Conservation (phyloP, 2,888 invertebrate species). For the Pandemis heparana region DNA sequence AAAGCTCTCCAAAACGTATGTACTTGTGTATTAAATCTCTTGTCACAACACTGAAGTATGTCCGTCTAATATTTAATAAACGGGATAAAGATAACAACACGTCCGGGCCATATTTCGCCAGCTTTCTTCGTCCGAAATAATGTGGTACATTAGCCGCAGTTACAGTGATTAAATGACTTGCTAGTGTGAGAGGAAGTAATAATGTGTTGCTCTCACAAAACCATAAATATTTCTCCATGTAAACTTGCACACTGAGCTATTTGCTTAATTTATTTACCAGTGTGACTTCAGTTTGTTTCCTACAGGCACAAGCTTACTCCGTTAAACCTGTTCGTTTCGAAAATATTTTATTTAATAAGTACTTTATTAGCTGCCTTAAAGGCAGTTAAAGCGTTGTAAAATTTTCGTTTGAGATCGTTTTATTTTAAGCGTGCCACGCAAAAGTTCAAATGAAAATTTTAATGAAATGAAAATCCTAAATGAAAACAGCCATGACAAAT, state of each 20-base stretch:
- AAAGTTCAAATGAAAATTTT: slow-evolving; percentile 4
- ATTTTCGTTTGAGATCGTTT: slow-evolving; percentile 1
- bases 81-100: slow-evolving; percentile 57
- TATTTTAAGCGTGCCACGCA: background rate
- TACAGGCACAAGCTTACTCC: background rate
- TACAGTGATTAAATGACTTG: slow-evolving; percentile 81
- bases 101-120: slow-evolving; percentile 71
- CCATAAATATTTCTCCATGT: slow-evolving; percentile 52
- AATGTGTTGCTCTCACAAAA: slow-evolving; percentile 63
- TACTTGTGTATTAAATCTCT: slow-evolving; percentile 22
- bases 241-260: slow-evolving; percentile 20
- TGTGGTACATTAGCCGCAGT: slow-evolving; percentile 80
- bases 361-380: slow-evolving; percentile 1
- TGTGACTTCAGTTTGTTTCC: slow-evolving; percentile 26
- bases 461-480: background rate
- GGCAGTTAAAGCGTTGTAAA: slow-evolving; percentile 2
- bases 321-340: background rate
- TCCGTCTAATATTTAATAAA: slow-evolving; percentile 66
- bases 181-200: slow-evolving; percentile 69
- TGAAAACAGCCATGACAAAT: background rate
- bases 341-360: background rate
- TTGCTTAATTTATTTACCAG: slow-evolving; percentile 34
- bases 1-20: slow-evolving; percentile 9
- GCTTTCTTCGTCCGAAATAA: slow-evolving; percentile 79
- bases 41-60: slow-evolving; percentile 31